A percentile compares a stretch with the other conserved stretches of the same genome.
These are phyloP conservation scores for Leptodactylus fuscus DNA, from an alignment of 2,113 vertebrate genomes.

Conservation along the genomic window DNA sequence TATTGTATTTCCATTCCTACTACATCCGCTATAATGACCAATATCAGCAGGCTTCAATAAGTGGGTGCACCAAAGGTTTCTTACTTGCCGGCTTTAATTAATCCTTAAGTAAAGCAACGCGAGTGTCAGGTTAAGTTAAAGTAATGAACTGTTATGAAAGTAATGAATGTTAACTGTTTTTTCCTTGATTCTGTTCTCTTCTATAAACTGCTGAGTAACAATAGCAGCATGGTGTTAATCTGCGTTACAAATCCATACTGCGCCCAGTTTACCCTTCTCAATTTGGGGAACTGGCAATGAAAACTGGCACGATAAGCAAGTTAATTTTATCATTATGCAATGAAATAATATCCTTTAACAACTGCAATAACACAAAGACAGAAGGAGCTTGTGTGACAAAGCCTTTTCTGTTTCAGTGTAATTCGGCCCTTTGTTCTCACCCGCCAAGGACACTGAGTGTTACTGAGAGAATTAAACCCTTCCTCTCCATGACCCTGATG, in stretches of 20 bases:
- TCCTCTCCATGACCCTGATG: neutral
- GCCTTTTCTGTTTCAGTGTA: slow-evolving; percentile 12
- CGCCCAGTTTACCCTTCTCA: neutral
- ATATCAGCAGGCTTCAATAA: too few species aligned
- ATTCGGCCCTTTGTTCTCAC: neutral
- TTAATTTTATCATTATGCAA: neutral
- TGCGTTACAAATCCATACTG: neutral
- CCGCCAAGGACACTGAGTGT: slow-evolving; percentile 9
- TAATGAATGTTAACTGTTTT: neutral
- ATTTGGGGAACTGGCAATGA: neutral
- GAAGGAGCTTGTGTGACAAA: neutral
- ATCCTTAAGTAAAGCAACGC: too few species aligned
- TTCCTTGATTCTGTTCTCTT: neutral
- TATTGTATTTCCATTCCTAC: too few species aligned
- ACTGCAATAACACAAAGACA: slow-evolving; percentile 3
- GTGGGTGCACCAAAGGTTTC: too few species aligned
- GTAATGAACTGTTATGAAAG: too few species aligned
- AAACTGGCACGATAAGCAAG: neutral
- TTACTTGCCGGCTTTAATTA: too few species aligned
- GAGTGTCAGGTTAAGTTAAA: too few species aligned
- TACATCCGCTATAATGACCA: too few species aligned
- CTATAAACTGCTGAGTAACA: neutral
- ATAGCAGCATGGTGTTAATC: neutral
- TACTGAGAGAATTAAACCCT: neutral
- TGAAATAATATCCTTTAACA: slow-evolving; percentile 18